These are phyloP conservation scores for Ameiurus melas DNA, from an alignment of 2,113 vertebrate genomes.

Conservation along the genomic window DNA sequence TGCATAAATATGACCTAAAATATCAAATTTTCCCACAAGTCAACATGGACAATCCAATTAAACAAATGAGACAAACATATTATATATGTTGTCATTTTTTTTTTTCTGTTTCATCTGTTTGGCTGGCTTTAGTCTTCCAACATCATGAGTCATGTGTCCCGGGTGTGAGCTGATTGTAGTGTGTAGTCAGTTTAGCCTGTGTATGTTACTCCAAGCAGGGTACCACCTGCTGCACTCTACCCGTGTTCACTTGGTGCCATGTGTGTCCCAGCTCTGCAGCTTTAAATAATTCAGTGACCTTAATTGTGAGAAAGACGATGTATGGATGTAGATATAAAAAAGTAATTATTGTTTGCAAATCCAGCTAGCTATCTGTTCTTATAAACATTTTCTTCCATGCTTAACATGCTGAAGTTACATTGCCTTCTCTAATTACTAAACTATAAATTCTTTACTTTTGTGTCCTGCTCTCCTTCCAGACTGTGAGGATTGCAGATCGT, in stretches of 20 bases:
- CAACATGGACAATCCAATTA: no score
- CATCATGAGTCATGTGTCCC: neutral
- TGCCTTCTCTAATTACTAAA: neutral
- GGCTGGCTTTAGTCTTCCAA: no score
- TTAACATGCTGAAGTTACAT: neutral
- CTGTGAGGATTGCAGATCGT: neutral
- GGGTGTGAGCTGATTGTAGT: neutral
- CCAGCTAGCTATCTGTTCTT: neutral
- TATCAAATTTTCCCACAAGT: no score
- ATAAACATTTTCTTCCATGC: neutral
- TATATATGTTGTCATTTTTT: no score
- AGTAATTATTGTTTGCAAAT: neutral
- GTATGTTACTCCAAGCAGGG: no score
- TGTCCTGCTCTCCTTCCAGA: neutral
- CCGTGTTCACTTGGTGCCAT: neutral
- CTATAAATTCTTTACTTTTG: neutral
- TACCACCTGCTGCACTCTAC: neutral
- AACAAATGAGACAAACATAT: no score
- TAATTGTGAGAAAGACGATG: neutral
- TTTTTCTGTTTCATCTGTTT: no score
- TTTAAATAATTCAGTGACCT: neutral
- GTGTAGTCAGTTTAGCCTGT: neutral
- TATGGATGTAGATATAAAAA: neutral
- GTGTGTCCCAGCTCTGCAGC: neutral
- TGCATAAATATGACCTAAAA: no score